These are phyloP conservation scores for Bostrychus sinensis DNA, from an alignment of 2,113 vertebrate species.

Conservation along the genomic window DNA sequence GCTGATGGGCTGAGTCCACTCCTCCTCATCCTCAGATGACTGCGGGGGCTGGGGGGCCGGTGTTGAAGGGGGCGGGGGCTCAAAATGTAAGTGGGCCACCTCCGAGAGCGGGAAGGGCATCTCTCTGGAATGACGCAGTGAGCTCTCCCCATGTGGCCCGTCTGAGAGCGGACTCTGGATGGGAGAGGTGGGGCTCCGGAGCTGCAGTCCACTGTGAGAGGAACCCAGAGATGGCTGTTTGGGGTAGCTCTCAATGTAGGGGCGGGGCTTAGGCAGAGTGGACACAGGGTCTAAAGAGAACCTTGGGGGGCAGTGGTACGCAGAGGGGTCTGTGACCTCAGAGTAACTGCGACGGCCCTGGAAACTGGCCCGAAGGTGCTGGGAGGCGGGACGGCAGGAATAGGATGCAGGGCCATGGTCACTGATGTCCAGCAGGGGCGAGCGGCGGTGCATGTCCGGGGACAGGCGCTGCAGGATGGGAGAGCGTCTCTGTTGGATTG, in stretches of 20 bases:
- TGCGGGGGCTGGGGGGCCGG: conserved; percentile 77
- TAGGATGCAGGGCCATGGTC: conserved; percentile 83
- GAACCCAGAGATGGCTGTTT: conserved; percentile 74
- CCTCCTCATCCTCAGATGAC: conserved; percentile 93
- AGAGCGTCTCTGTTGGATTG: conserved; percentile 84
- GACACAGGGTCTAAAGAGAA: conserved; percentile 89
- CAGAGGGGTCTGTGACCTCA: conserved; percentile 88
- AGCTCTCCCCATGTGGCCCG: conserved; percentile 70
- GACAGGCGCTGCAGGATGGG: conserved; percentile 84
- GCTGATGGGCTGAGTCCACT: conserved; percentile 90
- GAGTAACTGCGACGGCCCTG: conserved; percentile 96
- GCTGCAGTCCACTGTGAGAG: conserved; percentile 64
- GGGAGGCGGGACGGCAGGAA: conserved; percentile 86
- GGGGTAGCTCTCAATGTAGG: conserved; percentile 84
- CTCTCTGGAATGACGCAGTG: conserved; percentile 81
- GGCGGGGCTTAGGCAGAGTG: conserved; percentile 90
- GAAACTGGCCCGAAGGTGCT: conserved; percentile 92
- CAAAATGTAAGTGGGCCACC: conserved; percentile 87
- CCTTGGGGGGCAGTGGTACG: conserved; percentile 86
- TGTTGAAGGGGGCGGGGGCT: conserved; percentile 74
- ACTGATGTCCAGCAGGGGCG: conserved; percentile 81
- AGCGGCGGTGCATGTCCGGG: conserved; percentile 83
- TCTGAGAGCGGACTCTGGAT: conserved; percentile 67
- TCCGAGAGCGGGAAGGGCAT: conserved; percentile 89
- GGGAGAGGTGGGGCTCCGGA: conserved; percentile 57